phyloP scores from a whole-genome alignment of 1,140 invertebrate genomes.

The Cherax quadricarinatus region DNA sequence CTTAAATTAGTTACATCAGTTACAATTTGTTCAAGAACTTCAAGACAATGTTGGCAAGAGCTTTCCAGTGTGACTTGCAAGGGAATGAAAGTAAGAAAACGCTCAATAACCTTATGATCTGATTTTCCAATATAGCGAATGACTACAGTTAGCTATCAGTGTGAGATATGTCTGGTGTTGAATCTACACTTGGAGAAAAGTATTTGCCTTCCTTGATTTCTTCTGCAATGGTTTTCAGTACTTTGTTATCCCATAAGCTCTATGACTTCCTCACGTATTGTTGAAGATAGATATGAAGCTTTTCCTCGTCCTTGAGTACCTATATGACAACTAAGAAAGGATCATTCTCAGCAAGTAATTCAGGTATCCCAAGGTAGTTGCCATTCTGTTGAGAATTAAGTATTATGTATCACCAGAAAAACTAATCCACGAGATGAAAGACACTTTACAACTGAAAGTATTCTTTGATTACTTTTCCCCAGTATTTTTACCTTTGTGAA shows the following conservation, averaged over 20 bases:
- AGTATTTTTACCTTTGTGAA: too few relatives aligned
- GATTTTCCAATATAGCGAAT: not conserved
- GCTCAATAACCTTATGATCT: conserved; percentile 1
- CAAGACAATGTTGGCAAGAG: not conserved
- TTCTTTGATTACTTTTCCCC: conserved; percentile 9
- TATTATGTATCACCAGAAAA: conserved; percentile 18
- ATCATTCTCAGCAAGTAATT: conserved; percentile 24
- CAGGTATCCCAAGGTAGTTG: conserved; percentile 9
- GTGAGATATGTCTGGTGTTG: not conserved
- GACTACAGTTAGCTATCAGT: conserved; percentile 21
- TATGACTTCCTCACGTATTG: conserved; percentile 42
- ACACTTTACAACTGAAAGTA: conserved; percentile 23
- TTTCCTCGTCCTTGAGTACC: not conserved
- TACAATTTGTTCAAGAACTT: not conserved
- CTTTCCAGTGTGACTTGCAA: conserved; percentile 27
- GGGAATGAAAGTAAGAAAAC: conserved; percentile 19
- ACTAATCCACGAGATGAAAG: conserved; percentile 21
- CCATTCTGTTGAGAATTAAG: conserved; percentile 21
- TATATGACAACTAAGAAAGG: not conserved
- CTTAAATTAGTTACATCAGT: not conserved
- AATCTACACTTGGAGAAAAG: not conserved
- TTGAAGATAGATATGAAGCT: conserved; percentile 36
- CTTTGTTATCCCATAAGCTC: conserved; percentile 29
- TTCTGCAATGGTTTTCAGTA: conserved; percentile 32
- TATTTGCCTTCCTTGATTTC: conserved; percentile 20